phyloP scores from a whole-genome alignment of 2,113 vertebrate genomes.

The Oreocharis arfaki region DNA sequence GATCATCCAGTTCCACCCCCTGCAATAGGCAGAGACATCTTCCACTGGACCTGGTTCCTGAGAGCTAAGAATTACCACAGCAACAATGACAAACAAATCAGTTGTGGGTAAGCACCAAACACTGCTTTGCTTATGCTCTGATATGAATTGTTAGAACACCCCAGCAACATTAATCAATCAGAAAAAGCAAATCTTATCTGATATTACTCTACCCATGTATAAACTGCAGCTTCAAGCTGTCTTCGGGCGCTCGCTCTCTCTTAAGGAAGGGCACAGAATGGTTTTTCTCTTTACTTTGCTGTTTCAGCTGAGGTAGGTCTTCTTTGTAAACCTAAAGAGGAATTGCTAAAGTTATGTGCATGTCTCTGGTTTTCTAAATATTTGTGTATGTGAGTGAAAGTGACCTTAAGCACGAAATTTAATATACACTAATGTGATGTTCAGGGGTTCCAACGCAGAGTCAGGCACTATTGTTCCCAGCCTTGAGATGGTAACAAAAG shows the following conservation, averaged over 20 bases:
- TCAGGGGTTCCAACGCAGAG: neutral
- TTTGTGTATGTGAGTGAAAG: neutral
- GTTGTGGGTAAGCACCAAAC: neutral
- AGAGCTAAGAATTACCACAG: neutral
- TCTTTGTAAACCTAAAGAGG: constrained; percentile 93
- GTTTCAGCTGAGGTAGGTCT: constrained; percentile 95
- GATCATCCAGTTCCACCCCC: neutral
- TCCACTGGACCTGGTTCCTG: neutral
- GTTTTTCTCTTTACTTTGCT: constrained; percentile 86
- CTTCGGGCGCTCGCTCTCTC: constrained; percentile 87
- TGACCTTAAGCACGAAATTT: neutral
- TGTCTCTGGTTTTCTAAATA: neutral
- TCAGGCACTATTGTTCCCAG: neutral
- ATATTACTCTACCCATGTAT: constrained; percentile 87
- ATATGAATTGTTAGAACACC: neutral
- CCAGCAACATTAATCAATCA: neutral
- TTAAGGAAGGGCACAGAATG: constrained; percentile 88
- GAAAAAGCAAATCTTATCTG: neutral
- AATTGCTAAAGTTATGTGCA: neutral
- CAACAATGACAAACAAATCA: neutral
- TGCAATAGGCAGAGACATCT: neutral
- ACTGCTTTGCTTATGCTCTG: neutral
- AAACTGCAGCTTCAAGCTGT: constrained; percentile 91
- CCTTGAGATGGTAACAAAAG: neutral
- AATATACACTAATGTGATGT: neutral